Percentiles rank a stretch among this genome's conserved stretches.
Evolutionary conservation across 2,113 vertebrate species (phyloP).

Genomic region (Muscicapa adusta): DNA sequence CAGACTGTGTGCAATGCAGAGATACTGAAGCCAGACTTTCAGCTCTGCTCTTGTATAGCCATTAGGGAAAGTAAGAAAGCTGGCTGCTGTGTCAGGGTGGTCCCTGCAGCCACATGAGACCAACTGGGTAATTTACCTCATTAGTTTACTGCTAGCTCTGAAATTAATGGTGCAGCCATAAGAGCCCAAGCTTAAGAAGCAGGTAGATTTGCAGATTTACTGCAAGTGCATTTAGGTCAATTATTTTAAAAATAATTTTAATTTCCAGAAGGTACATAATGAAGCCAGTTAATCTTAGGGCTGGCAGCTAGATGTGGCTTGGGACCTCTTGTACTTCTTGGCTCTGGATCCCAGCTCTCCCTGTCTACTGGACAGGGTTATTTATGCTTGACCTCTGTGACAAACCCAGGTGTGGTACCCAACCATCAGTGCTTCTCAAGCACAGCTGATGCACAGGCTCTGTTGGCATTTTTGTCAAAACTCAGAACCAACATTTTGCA

Average conservation of each 20-base stretch:
- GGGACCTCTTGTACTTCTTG: background rate
- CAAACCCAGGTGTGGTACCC: background rate
- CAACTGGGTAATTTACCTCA: background rate
- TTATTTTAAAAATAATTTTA: background rate
- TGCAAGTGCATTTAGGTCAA: background rate
- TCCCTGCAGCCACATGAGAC: background rate
- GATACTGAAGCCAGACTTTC: background rate
- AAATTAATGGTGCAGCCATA: background rate
- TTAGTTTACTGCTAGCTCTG: background rate
- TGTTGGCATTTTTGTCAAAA: background rate
- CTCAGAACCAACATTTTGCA: background rate
- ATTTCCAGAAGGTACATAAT: background rate
- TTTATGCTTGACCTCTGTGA: background rate
- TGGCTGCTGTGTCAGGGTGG: background rate
- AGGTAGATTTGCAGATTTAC: background rate
- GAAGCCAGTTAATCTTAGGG: background rate
- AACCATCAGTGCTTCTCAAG: background rate
- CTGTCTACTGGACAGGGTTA: background rate
- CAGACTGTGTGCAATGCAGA: background rate
- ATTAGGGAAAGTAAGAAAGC: background rate
- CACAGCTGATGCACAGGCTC: background rate
- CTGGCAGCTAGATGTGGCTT: background rate
- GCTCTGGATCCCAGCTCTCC: background rate
- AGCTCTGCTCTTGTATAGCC: background rate
- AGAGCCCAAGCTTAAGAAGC: background rate